These are phyloP conservation scores for Cheirogaleus major DNA, from an alignment of 2,797 vertebrate species.

Conservation along the genomic window DNA sequence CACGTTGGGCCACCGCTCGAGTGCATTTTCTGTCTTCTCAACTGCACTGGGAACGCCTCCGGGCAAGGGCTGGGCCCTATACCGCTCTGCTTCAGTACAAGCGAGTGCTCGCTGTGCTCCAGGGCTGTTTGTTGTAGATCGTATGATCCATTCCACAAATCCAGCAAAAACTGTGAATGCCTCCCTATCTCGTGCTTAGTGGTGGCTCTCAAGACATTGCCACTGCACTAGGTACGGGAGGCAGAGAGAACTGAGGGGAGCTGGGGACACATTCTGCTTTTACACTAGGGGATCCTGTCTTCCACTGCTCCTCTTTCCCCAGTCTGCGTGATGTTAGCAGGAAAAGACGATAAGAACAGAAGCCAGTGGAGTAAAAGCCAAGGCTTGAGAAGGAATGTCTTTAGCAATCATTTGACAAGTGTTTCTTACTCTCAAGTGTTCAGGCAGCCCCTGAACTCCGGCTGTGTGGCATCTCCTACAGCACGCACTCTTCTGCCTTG, in stretches of 20 bases:
- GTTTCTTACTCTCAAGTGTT: background rate
- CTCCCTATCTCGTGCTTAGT: background rate
- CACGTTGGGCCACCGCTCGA: accelerated
- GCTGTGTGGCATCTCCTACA: background rate
- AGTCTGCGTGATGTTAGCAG: background rate
- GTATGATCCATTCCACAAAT: background rate
- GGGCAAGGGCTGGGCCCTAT: background rate
- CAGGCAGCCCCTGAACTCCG: background rate
- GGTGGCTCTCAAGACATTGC: background rate
- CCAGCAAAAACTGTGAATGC: background rate
- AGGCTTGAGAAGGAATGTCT: background rate
- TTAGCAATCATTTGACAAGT: background rate
- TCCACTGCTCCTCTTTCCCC: background rate
- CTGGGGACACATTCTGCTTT: background rate
- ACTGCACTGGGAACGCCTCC: background rate
- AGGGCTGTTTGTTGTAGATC: background rate
- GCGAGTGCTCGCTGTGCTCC: too few relatives aligned
- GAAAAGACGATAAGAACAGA: background rate
- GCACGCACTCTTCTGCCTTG: too few relatives aligned
- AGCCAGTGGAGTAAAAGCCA: background rate
- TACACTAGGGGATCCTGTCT: background rate
- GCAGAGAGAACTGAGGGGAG: background rate
- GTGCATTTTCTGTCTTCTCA: background rate
- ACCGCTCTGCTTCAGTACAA: accelerated
- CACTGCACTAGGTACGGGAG: background rate